A percentile compares a stretch with the other conserved stretches of the same genome.
Evolutionary conservation across 1,140 invertebrate genomes (phyloP).

Genomic region (Oryzaephilus surinamensis): DNA sequence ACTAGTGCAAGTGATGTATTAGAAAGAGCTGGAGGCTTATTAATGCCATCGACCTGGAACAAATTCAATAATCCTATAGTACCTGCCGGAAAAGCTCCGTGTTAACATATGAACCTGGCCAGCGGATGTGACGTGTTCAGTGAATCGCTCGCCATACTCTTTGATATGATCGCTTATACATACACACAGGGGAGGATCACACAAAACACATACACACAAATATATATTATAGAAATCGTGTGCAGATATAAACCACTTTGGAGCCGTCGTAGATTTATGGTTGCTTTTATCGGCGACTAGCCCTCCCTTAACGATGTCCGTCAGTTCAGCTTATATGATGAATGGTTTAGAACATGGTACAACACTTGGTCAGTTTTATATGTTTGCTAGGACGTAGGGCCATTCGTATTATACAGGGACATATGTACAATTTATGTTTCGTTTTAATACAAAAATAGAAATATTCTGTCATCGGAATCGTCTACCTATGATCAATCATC

Average conservation of each 20-base stretch:
- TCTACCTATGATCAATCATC: no score
- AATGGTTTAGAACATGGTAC: conserved; percentile 15
- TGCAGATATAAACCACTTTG: conserved; percentile 26
- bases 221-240: conserved; percentile 20
- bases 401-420: conserved; percentile 25
- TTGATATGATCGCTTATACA: no score
- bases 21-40: conserved; percentile 12
- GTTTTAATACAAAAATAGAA: no score
- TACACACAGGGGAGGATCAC: no score
- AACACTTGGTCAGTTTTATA: conserved; percentile 17
- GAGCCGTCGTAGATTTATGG: conserved; percentile 23
- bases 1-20: no score
- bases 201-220: no score
- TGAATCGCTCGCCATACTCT: conserved; percentile 19
- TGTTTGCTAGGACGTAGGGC: conserved; percentile 19
- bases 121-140: conserved; percentile 19
- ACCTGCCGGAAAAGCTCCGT: conserved; percentile 12
- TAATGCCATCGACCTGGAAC: conserved; percentile 11
- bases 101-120: conserved; percentile 16
- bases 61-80: conserved; percentile 13
- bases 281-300: conserved; percentile 27
- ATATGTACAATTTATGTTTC: conserved; percentile 27
- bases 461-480: no score
- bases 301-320: conserved; percentile 28
- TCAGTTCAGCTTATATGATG: conserved; percentile 21